Evolutionary conservation across 1,140 invertebrate genomes (phyloP).

Genomic region (Drosophila bocki): DNA sequence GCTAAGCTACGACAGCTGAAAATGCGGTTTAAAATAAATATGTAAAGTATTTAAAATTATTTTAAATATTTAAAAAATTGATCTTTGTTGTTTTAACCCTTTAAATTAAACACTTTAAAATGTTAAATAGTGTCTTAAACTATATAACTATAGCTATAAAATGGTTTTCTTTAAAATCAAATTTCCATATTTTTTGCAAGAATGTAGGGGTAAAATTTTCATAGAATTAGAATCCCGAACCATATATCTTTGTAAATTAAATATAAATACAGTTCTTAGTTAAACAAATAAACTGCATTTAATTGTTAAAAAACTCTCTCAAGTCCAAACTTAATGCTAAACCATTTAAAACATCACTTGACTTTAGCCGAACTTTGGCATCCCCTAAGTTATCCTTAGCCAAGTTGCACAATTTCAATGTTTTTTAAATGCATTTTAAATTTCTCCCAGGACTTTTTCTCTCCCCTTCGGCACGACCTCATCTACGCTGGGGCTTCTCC

Average conservation of each 20-base stretch:
- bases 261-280: background rate
- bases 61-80: too few species aligned
- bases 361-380: conserved; percentile 7
- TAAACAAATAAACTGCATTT: background rate
- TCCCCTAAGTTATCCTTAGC: background rate
- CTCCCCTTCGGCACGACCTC: background rate
- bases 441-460: conserved; percentile 39
- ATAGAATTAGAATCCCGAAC: background rate
- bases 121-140: too few species aligned
- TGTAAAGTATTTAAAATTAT: too few species aligned
- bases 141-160: too few species aligned
- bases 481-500: conserved; percentile 39
- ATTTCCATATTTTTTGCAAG: background rate
- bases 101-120: too few species aligned
- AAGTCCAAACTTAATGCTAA: background rate
- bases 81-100: too few species aligned
- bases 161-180: background rate
- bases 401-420: conserved; percentile 25
- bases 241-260: background rate
- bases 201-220: too few species aligned
- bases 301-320: background rate
- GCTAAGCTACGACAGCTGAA: background rate
- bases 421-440: conserved; percentile 54
- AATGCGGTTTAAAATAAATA: background rate
- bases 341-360: conserved; percentile 10